Conservation (phyloP, 1,140 invertebrate species). For the Aporrectodea caliginosa region DNA sequence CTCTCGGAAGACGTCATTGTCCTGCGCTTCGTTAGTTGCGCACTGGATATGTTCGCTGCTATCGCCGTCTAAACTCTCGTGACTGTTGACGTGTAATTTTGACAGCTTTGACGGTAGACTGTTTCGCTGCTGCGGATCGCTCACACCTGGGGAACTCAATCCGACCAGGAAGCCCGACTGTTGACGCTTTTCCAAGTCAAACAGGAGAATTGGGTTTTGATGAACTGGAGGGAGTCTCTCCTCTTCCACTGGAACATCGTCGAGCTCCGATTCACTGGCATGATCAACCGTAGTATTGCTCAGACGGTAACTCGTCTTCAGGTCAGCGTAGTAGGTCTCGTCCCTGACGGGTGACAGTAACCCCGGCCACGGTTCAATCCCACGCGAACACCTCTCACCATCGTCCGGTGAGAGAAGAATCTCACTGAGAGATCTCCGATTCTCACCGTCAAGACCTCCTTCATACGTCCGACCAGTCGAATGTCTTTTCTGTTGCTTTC, state of each 20-base stretch:
- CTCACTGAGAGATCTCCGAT: neutral
- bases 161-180: neutral
- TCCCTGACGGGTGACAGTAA: neutral
- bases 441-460: neutral
- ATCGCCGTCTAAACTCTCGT: neutral
- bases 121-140: neutral
- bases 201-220: constrained; percentile 13
- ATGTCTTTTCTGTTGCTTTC: neutral
- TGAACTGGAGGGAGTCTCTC: constrained; percentile 16
- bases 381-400: neutral
- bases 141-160: too few species aligned
- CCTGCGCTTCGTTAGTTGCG: neutral
- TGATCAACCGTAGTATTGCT: too few species aligned
- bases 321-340: too few species aligned
- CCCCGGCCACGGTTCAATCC: neutral
- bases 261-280: neutral
- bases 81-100: neutral
- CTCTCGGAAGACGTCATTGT: neutral
- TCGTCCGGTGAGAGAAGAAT: neutral
- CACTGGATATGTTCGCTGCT: too few species aligned
- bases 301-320: neutral
- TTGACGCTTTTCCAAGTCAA: constrained; percentile 5
- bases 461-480: neutral
- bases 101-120: neutral
- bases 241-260: neutral